Evolutionary conservation across 2,113 vertebrate genomes (phyloP), one percentile per base, ranked within the genome.

Genomic region (Xiphophorus maculatus): DNA sequence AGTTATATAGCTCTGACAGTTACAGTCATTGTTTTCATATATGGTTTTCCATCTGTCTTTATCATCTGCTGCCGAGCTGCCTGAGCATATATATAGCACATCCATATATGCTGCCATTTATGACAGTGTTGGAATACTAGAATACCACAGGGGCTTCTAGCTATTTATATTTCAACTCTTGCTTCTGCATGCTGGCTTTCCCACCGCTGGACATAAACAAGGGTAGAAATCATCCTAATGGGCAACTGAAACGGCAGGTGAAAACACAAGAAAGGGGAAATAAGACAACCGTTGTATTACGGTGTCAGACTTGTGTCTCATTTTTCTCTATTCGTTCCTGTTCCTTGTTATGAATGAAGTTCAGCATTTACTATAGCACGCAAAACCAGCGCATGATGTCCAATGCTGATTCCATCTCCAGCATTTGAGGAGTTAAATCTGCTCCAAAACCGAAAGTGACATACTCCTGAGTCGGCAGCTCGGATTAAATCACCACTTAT

Each of bases 31-130:
- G 65, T 67, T 44, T 67, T 67, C 37, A 67, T 44, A 42, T 42
- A 25, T 9, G 37, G 35, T 40, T 58, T 27, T 40, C 65, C 22
- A 28, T 66, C 65, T 66, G n/a, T 42, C 65, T 67, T 29, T 44
- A 44, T 67, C 65, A 67, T 67, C 65, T 66, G 27, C 65, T 67
- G 37, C n/a, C 65, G 29, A 44, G 65, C 35, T 67, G 65, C 65
- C 65, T 44, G 65, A 44, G 37, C 33, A 14, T 28, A 67, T 67
- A 67, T 67, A 67, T 67, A 67, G 65, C 37, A 17, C 37, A 67
- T 44, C 65, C 65, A 67, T 40, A 44, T 42, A 28, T 42, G 33
- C 37, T 67, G 65, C 27, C 35, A 27, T 40, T 42, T 67, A 17
- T 67, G 65, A 29, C 65, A 67, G 65, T 6, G 14, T 22, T 66